phyloP scores from a whole-genome alignment of 2,888 invertebrate genomes.

The Clistopyga incitator region DNA sequence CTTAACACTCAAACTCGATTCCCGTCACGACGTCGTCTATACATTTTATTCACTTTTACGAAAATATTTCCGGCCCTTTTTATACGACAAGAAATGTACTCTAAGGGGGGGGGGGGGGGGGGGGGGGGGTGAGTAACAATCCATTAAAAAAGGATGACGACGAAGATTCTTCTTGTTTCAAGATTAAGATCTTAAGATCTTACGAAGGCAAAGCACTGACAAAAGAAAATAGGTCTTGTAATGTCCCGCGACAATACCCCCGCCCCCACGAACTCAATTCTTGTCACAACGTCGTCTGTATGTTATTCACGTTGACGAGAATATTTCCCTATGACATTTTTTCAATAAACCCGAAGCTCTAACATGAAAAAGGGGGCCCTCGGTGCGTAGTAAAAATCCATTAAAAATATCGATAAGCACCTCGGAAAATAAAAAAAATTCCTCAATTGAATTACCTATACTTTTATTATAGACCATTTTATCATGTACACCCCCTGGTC shows the following conservation, averaged over 20 bases:
- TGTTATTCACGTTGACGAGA: background rate
- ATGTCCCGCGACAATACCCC: background rate
- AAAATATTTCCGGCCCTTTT: background rate
- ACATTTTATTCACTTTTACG: background rate
- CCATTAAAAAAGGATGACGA: too few relatives aligned
- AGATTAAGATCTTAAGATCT: too few relatives aligned
- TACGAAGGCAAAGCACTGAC: slow-evolving; percentile 29
- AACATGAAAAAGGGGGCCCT: too few relatives aligned
- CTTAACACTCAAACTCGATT: slow-evolving; percentile 41
- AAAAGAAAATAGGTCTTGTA: slow-evolving; percentile 7
- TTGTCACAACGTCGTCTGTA: slow-evolving; percentile 31
- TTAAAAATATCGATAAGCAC: too few relatives aligned
- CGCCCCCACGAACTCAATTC: slow-evolving; percentile 26
- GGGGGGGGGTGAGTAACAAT: too few relatives aligned
- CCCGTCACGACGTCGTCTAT: slow-evolving; percentile 30
- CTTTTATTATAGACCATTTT: background rate
- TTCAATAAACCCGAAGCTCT: too few relatives aligned
- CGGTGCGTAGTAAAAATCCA: too few relatives aligned
- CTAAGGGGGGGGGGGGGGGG: too few relatives aligned
- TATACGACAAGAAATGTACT: too few relatives aligned
- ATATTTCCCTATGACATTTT: background rate
- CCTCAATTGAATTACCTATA: too few relatives aligned
- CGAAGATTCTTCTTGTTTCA: too few relatives aligned
- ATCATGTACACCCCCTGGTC: background rate
- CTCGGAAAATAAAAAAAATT: too few relatives aligned